Conservation (phyloP, 2,888 invertebrate species). For the Augiades crinisus region DNA sequence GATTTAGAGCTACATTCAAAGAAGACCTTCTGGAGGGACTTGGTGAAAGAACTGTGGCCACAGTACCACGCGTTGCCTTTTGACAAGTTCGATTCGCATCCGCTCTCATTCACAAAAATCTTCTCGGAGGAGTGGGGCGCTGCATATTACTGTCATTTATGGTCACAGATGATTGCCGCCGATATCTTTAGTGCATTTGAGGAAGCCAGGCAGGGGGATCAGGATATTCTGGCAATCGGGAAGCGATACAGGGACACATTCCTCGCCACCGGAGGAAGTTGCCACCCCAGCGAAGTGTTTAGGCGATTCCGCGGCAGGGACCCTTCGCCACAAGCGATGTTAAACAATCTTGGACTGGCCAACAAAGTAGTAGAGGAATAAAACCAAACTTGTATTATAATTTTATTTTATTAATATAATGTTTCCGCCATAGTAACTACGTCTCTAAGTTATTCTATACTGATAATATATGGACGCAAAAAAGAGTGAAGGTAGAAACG, state of each 20-base stretch:
- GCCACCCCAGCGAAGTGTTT: constrained; percentile 92
- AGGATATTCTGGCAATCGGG: constrained; percentile 81
- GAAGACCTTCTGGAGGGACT: constrained; percentile 90
- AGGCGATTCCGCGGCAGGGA: constrained; percentile 95
- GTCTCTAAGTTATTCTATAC: no score
- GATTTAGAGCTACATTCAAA: constrained; percentile 91
- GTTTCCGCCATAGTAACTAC: constrained; percentile 37
- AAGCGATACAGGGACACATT: constrained; percentile 91
- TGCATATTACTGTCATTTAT: constrained; percentile 91
- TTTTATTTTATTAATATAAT: constrained; percentile 52
- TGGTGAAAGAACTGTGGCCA: constrained; percentile 90
- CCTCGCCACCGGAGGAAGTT: constrained; percentile 90
- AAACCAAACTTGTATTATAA: constrained; percentile 41
- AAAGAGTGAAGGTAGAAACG: no score
- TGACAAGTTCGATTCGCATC: constrained; percentile 90
- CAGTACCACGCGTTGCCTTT: constrained; percentile 89
- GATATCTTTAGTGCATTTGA: constrained; percentile 94
- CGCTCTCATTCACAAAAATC: constrained; percentile 92
- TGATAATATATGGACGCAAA: no score
- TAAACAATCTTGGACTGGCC: constrained; percentile 83
- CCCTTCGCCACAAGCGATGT: constrained; percentile 91
- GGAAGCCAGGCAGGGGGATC: constrained; percentile 81
- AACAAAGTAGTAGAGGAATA: constrained; percentile 58
- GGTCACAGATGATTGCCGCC: constrained; percentile 95
- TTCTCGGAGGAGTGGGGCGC: constrained; percentile 92